Percentiles rank a stretch among this genome's conserved stretches.
These are phyloP conservation scores for Acridotheres tristis DNA, from an alignment of 2,797 vertebrate species.

Conservation along the genomic window DNA sequence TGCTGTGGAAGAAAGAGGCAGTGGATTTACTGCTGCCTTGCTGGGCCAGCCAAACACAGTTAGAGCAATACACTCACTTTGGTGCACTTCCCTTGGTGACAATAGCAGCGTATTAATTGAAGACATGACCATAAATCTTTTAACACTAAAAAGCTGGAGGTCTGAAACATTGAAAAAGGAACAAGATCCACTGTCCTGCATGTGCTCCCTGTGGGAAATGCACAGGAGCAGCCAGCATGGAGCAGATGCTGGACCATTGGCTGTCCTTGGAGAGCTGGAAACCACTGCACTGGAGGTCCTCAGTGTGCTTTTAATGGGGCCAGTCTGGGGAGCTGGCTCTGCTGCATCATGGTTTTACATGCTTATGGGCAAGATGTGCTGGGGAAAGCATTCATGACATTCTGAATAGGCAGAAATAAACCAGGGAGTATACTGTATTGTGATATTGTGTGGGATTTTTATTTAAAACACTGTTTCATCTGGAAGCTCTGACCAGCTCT, in stretches of 20 bases:
- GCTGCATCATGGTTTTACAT: not conserved
- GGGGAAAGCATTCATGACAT: not conserved
- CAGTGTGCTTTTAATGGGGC: not conserved
- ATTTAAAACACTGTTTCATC: constrained; percentile 15
- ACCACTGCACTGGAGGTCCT: not conserved
- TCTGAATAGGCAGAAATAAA: constrained; percentile 25
- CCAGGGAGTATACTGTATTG: not conserved
- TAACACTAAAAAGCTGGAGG: not conserved
- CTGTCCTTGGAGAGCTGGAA: not conserved
- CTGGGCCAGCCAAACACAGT: not conserved
- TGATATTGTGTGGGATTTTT: not conserved
- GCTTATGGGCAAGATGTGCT: not conserved
- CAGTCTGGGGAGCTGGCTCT: accelerated
- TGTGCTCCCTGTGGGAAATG: accelerated
- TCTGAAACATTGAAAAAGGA: not conserved
- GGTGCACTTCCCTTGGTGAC: not conserved
- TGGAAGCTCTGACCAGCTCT: constrained; percentile 16
- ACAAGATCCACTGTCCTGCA: not conserved
- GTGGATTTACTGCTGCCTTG: not conserved
- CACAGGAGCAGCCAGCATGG: accelerated
- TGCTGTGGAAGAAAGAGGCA: not conserved
- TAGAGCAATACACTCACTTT: not conserved
- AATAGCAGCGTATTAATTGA: not conserved
- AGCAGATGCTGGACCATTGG: not conserved
- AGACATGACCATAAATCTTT: constrained; percentile 1